These are phyloP conservation scores for Mormyrus proboscirostris DNA, from an alignment of 2,797 vertebrate species.

Conservation along the genomic window DNA sequence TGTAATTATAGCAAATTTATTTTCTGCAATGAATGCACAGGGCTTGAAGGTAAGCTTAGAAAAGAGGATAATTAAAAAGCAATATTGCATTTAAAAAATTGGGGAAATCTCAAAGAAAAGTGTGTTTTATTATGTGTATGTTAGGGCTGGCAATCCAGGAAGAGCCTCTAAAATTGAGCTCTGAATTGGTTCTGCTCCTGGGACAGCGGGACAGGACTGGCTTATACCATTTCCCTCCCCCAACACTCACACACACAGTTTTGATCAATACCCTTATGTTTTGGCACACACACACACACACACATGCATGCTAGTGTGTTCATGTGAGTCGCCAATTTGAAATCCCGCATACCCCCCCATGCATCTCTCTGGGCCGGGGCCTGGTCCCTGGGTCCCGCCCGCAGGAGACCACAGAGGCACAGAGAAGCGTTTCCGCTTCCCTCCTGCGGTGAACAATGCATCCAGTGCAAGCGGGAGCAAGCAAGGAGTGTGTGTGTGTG, in stretches of 20 bases:
- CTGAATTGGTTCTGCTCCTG: neutral
- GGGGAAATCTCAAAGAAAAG: neutral
- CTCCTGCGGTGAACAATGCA: neutral
- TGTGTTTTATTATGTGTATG: neutral
- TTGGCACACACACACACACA: neutral
- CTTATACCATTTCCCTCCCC: neutral
- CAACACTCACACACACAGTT: neutral
- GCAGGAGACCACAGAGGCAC: neutral
- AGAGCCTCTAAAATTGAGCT: neutral
- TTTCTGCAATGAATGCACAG: neutral
- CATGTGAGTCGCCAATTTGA: neutral
- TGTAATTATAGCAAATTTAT: neutral
- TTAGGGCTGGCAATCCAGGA: neutral
- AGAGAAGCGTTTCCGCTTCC: neutral
- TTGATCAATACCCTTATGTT: neutral
- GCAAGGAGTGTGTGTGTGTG: neutral
- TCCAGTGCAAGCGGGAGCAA: neutral
- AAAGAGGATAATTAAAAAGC: neutral
- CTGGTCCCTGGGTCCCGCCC: neutral
- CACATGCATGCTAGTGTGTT: neutral
- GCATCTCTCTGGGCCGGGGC: neutral
- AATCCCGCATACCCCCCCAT: neutral
- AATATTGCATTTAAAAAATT: neutral
- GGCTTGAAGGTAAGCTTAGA: neutral
- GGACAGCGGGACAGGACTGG: neutral